Evolutionary conservation across 2,888 invertebrate species (phyloP), one percentile per base, ranked within the genome.

Genomic region (Xanthorhoe spadicearia): DNA sequence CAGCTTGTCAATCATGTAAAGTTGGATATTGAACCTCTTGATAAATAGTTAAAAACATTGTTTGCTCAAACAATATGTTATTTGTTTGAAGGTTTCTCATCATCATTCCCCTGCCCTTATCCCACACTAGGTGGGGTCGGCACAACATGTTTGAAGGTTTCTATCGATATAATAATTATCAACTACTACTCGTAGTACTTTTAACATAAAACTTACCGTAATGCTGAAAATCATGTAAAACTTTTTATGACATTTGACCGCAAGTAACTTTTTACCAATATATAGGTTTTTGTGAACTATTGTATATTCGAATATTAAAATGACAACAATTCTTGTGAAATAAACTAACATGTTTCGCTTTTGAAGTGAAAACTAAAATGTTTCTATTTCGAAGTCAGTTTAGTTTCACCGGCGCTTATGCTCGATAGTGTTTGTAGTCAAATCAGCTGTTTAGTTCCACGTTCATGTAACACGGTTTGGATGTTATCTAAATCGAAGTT

Each of bases 1-100:
- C 72, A 73, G 74, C 79, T 74, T 78, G 75, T 81, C 81, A 74
- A 77, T 76, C 75, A 74, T 75, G 74, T 80, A 75, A 80, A 68
- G 74, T 72, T 73, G 74, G 70, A 75, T 77, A 75, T 76, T 78
- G 70, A 75, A 71, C 73, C 72, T 59, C 69, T 76, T 75, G 71
- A 66, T 74, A 75, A 74, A 64, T 57, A 9, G 13, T 19, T 57
- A 48, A 48, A 8, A 43, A 43, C 17, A 38, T 43, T 54, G 54
- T 54, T 17, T 35, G 28, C 15, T 32, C 38, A 43, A 43, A 43
- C 38, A 13, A n/a, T 13, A 13, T 43, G 32, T 32, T 7, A n/a
- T 32, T 13, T 43, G 38, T 43, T 43, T 43, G 38, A 43, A 43
- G 35, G 38, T 13, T 43, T 13, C 10, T 43, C 13, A 43, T 13